Base-by-base conservation (phyloP, 2,797 vertebrate species). In the Sphenodon punctatus region DNA sequence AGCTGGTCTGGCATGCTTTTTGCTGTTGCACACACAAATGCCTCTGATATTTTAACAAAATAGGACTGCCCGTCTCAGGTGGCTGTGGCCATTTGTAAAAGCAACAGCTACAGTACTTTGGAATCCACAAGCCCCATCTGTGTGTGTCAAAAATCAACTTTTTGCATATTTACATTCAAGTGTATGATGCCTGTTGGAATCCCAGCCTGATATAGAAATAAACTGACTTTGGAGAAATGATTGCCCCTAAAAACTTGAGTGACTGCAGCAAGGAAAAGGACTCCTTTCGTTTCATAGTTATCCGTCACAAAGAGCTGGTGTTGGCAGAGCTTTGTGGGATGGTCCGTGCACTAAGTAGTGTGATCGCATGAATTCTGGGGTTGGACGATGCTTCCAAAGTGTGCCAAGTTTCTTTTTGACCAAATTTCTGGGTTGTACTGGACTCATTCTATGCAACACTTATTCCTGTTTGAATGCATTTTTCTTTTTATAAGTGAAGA, bases 361-460 rank as follows among this genome's bases (percentile, higher is more conserved):
- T 87, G 91, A 88, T 82, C 88, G 86, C 89, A 65, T 82, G 75
- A 60, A 59, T 81, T 78, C 61, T 85, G 88, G 84, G 65, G 85
- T 80, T 49, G 73, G 91, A 93, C 90, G 88, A 95, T 84, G 90
- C 93, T 95, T 95, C 90, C 95, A 86, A 94, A 93, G 90, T 89
- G 97, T 97, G 97, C 97, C 97, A 97, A 97, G 94, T 89, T 95
- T 92, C 71, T 90, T 93, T 84, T 93, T 89, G 93, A 95, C 94
- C 93, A 96, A 95, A 96, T 94, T 93, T 94, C 95, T 97, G 93
- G 88, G 90, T 97, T 97, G 91, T 95, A 95, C 97, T 96, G 94
- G 96, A 96, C 96, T 97, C 96, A 97, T 96, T 98, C 98, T 99
- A 99, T 99, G 98, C 98, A 99, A 99, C 96, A 97, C 96, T 94